Base-by-base conservation (phyloP, 2,888 invertebrate species). In the Caenorhabditis sp. region DNA sequence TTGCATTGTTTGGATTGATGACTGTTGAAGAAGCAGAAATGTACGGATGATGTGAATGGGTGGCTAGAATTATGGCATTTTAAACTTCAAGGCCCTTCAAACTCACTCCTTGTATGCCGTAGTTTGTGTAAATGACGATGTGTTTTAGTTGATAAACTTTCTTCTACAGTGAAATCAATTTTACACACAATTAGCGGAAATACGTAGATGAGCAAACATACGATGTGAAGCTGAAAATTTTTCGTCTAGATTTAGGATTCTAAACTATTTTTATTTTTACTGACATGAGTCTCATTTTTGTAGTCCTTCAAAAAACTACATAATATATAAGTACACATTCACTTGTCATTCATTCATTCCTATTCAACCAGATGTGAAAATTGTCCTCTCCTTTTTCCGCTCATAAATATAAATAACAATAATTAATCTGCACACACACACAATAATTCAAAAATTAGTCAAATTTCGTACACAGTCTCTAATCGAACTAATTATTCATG, bases 91-190 rank as follows among this genome's bases (percentile, higher is more conserved):
- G n/a, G n/a, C n/a, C 20, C 10, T 10, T 26, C 14, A 14, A 56
- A 49, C 43, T 27, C 10, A 50, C 72, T 67, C 61, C 62, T 53
- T 2, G 64, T 67, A 50, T 72, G 67, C 8, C 72, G 36, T 7
- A 72, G 27, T 26, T 63, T 66, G 63, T 71, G 71, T 4, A 67
- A 20, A 60, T 67, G 71, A 2, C 67, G 52, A 5, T 49, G 57
- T 36, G 36, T 67, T 67, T 20, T 58, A 17, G 2, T 27, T 56
- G 23, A 21, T n/a, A n/a, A 17, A 1, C 67, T 63, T 10, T 61
- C 61, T 21, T 71, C 71, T 0, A 71, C 67, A 0, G 67, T 71
- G 53, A 71, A 64, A 1, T 59, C 52, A 17, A 71, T 64, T 20
- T 67, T 26, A 1, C 56, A 54, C 12, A 26, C n/a, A 14, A 31